Evolutionary conservation across 2,113 vertebrate genomes (phyloP).

Genomic region (Fregetta grallaria): DNA sequence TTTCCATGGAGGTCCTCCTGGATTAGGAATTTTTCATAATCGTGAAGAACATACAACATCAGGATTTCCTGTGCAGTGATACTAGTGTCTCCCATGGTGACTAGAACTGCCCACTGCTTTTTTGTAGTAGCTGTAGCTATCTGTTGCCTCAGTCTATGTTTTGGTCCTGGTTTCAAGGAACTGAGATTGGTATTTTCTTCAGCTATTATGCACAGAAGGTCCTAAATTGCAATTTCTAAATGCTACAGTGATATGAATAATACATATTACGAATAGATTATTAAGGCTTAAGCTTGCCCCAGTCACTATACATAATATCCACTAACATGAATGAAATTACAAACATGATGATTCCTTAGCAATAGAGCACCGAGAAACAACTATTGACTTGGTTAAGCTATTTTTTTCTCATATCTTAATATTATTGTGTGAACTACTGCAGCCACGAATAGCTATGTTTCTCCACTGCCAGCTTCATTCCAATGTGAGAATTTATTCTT

Average conservation of each 20-base stretch:
- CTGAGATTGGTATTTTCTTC: neutral
- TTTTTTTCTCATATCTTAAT: neutral
- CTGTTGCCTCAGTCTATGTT: neutral
- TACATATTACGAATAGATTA: neutral
- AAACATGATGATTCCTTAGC: neutral
- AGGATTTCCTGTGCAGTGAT: neutral
- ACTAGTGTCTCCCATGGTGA: neutral
- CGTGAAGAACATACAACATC: neutral
- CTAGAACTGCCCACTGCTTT: neutral
- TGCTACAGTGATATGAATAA: neutral
- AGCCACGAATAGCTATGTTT: neutral
- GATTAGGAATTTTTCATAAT: neutral
- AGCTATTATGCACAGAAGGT: neutral
- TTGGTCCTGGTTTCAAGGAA: neutral
- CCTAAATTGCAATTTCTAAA: neutral
- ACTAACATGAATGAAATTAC: neutral
- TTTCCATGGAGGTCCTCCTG: neutral
- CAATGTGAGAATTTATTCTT: neutral
- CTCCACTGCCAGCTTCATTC: neutral
- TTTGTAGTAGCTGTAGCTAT: neutral
- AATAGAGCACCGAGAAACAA: neutral
- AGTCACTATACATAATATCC: neutral
- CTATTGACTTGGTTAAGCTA: neutral
- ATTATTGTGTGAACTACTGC: neutral
- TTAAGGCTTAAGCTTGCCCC: neutral